Evolutionary conservation across 53 echinoderm and acorn worm species (phyloP).

Genomic region (Mesocentrotus franciscanus): DNA sequence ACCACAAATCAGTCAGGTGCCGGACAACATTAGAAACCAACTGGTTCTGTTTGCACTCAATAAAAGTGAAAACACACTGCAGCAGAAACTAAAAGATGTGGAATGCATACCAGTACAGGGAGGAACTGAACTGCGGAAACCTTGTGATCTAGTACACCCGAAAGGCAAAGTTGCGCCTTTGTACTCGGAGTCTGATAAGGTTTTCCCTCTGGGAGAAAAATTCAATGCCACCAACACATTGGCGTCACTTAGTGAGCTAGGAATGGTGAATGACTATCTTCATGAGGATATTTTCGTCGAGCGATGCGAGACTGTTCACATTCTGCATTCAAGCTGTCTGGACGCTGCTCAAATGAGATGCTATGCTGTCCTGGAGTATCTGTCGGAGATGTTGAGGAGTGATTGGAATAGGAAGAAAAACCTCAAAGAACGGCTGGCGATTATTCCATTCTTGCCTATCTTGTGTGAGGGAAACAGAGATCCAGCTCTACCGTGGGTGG

Average conservation of each 20-base stretch:
- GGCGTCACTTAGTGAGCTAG: background rate
- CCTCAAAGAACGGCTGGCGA: background rate
- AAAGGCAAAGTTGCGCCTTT: constrained; percentile 10
- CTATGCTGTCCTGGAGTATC: constrained; percentile 5
- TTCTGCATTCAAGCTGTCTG: background rate
- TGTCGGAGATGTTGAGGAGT: background rate
- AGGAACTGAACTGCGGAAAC: background rate
- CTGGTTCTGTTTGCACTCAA: constrained; percentile 61
- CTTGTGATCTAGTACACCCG: constrained; percentile 62
- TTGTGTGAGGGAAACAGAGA: background rate
- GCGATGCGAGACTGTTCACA: background rate
- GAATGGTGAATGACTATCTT: constrained; percentile 25
- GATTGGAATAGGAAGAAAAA: background rate
- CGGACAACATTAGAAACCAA: background rate
- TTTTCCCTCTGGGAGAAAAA: constrained; percentile 2
- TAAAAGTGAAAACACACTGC: background rate
- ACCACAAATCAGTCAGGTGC: background rate
- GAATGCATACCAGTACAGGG: constrained; percentile 64
- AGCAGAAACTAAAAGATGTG: constrained; percentile 13
- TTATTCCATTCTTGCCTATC: constrained; percentile 12
- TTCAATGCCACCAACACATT: background rate
- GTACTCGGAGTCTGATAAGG: constrained; percentile 29
- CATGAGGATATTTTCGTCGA: constrained; percentile 22
- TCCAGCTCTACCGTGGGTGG: constrained; percentile 14
- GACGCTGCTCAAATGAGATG: background rate